A percentile compares a stretch with the other conserved stretches of the same genome.
These are phyloP conservation scores for Pollicipes pollicipes DNA, from an alignment of 1,140 invertebrate genomes.

Conservation along the genomic window DNA sequence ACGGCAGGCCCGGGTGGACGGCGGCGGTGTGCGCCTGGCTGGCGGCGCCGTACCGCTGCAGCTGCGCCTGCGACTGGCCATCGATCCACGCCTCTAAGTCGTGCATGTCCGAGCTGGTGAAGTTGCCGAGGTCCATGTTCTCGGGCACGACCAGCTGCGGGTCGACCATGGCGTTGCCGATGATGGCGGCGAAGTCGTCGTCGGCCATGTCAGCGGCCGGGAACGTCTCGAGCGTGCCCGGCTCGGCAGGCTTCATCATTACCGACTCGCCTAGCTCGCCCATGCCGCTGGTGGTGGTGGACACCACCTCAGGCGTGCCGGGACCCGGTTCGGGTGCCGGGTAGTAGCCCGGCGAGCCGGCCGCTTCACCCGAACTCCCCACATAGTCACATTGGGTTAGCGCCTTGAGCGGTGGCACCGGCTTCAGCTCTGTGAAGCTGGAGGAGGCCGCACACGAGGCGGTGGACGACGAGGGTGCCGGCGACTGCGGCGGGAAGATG, in stretches of 20 bases:
- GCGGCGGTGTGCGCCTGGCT: slow-evolving; percentile 16
- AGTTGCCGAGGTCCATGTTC: slow-evolving; percentile 12
- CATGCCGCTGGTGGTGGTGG: slow-evolving; percentile 28
- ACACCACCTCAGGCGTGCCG: slow-evolving; percentile 19
- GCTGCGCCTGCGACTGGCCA: slow-evolving; percentile 38
- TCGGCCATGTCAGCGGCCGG: slow-evolving; percentile 32
- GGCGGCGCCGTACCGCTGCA: slow-evolving; percentile 13
- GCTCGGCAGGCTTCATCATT: slow-evolving; percentile 24
- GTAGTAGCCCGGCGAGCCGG: slow-evolving; percentile 42
- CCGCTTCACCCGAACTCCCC: slow-evolving; percentile 18
- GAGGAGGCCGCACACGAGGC: slow-evolving; percentile 21
- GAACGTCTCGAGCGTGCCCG: slow-evolving; percentile 27
- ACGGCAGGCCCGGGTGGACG: slow-evolving; percentile 7
- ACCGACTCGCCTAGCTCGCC: slow-evolving; percentile 24
- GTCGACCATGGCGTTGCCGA: slow-evolving; percentile 69
- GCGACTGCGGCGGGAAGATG: background rate
- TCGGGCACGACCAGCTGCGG: slow-evolving; percentile 26
- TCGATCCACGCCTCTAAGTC: slow-evolving; percentile 60
- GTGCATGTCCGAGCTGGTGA: slow-evolving; percentile 15
- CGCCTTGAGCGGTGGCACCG: slow-evolving; percentile 65
- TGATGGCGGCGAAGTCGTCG: slow-evolving; percentile 70
- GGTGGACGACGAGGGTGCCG: slow-evolving; percentile 10
- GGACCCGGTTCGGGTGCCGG: slow-evolving; percentile 8
- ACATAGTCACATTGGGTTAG: slow-evolving; percentile 39
- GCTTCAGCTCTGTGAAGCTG: slow-evolving; percentile 60